phyloP scores from a whole-genome alignment of 2,113 vertebrate species.

The Dipodomys ordii region DNA sequence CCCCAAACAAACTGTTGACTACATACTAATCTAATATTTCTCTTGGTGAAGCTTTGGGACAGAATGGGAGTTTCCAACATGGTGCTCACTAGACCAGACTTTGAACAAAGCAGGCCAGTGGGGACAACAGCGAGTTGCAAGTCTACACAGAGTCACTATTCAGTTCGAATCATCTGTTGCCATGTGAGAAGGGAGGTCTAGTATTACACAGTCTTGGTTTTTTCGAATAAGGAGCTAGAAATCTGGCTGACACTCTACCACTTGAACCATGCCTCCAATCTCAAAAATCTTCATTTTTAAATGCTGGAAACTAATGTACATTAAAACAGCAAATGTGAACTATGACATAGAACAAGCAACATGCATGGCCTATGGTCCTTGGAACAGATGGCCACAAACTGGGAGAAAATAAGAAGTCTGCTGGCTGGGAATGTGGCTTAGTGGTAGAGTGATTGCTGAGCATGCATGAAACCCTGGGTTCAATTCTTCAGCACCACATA shows the following conservation, averaged over 20 bases:
- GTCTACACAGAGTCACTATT: conserved; percentile 19
- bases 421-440: too few species aligned
- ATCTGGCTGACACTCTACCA: neutral
- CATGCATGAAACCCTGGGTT: too few species aligned
- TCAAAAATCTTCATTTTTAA: conserved; percentile 59
- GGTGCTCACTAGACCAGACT: conserved; percentile 7
- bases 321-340: conserved; percentile 26
- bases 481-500: too few species aligned
- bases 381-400: conserved; percentile 17
- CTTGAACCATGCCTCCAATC: neutral
- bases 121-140: neutral
- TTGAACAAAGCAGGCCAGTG: conserved; percentile 28
- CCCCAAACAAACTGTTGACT: conserved; percentile 24
- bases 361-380: neutral
- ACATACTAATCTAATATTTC: conserved; percentile 10
- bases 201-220: neutral
- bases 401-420: conserved; percentile 2
- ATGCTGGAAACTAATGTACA: conserved; percentile 26
- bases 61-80: conserved; percentile 30
- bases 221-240: conserved; percentile 40
- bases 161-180: conserved; percentile 18
- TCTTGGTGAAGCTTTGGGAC: conserved; percentile 38
- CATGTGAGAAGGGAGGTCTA: neutral
- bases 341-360: conserved; percentile 57
- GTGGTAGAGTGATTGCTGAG: too few species aligned